Conservation (phyloP, 2,113 vertebrate species). For the Tragelaphus scriptus region DNA sequence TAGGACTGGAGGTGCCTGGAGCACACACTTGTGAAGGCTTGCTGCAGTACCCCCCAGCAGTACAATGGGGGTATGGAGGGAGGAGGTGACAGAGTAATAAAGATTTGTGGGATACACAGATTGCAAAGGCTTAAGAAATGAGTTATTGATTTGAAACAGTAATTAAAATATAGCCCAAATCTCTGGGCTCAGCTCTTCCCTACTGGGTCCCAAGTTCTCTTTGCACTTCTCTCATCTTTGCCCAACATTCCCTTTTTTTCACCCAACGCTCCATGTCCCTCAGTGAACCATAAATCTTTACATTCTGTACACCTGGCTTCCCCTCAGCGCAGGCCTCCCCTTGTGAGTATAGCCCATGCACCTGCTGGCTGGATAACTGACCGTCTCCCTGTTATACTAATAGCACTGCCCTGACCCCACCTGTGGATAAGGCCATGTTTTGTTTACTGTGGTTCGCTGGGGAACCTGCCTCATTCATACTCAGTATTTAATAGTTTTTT, state of each 20-base stretch:
- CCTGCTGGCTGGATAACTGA: not conserved
- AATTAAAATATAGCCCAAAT: not conserved
- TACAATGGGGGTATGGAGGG: not conserved
- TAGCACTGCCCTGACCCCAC: not conserved
- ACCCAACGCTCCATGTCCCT: not conserved
- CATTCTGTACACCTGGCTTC: not conserved
- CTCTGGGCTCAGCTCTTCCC: not conserved
- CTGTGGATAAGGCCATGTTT: not conserved
- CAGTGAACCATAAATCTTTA: not conserved
- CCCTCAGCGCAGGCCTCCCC: not conserved
- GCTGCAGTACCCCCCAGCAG: not conserved
- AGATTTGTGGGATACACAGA: not conserved
- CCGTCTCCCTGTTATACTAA: not conserved
- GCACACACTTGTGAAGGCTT: not conserved
- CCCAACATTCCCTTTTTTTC: not conserved
- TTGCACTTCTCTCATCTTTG: not conserved
- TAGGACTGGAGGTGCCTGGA: not conserved
- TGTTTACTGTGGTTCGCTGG: not conserved
- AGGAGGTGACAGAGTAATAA: not conserved
- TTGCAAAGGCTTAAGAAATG: not conserved
- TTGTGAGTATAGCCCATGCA: not conserved
- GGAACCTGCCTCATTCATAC: not conserved
- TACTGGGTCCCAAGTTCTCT: not conserved
- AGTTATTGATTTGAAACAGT: conserved; percentile 30
- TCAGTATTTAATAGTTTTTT: not conserved